Conservation (phyloP, 1,140 invertebrate species). For the Mycetomoellerius zeteki region DNA sequence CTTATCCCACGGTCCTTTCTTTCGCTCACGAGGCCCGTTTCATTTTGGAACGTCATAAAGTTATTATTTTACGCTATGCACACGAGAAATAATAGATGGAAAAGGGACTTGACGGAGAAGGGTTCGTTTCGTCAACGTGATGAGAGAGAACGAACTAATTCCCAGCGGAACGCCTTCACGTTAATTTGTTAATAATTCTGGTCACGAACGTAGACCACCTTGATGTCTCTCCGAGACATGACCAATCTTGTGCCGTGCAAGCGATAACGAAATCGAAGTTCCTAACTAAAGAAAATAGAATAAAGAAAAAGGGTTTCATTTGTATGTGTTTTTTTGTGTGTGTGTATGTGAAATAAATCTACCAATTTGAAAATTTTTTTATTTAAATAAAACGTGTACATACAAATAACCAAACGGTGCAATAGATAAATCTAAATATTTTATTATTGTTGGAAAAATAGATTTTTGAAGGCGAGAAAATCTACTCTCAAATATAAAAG, state of each 20-base stretch:
- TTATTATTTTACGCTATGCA: slow-evolving; percentile 78
- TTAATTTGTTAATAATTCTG: slow-evolving; percentile 75
- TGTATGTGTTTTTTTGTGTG: too few relatives aligned
- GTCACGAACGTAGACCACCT: slow-evolving; percentile 64
- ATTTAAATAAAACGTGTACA: not conserved
- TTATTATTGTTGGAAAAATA: not conserved
- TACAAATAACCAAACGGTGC: not conserved
- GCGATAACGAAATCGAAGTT: slow-evolving; percentile 22
- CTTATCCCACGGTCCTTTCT: slow-evolving; percentile 60
- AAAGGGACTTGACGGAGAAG: not conserved
- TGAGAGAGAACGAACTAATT: slow-evolving; percentile 44
- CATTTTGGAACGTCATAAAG: slow-evolving; percentile 66
- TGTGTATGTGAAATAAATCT: too few relatives aligned
- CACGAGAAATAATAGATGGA: not conserved
- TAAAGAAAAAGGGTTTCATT: not conserved
- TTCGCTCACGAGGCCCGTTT: slow-evolving; percentile 53
- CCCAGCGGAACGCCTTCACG: slow-evolving; percentile 26
- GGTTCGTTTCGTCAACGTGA: not conserved
- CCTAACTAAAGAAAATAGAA: slow-evolving; percentile 2
- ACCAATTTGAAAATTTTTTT: slow-evolving; percentile 12
- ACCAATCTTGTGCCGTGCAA: not conserved
- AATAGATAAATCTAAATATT: slow-evolving; percentile 8
- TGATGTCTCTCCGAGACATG: slow-evolving; percentile 52
- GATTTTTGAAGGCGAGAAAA: not conserved
- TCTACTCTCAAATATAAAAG: not conserved